Percentiles rank a stretch among this genome's conserved stretches.
Evolutionary conservation across 2,888 invertebrate genomes (phyloP).

Genomic region (Drosophila prostipennis): DNA sequence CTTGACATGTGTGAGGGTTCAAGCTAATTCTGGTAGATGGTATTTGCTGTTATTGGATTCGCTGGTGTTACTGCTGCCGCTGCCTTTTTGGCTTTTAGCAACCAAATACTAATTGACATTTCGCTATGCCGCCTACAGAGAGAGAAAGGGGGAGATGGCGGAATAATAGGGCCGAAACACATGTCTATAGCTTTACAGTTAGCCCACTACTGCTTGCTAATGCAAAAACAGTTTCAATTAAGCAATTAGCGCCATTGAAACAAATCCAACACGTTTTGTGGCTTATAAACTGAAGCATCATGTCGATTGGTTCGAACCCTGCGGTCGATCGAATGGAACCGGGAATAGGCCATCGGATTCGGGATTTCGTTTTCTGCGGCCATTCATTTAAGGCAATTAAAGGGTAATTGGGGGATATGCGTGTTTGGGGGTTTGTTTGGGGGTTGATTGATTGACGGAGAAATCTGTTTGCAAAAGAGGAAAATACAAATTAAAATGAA

Average conservation of each 20-base stretch:
- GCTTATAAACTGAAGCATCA: constrained; percentile 76
- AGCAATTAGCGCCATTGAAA: constrained; percentile 80
- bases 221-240: constrained; percentile 79
- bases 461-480: background rate
- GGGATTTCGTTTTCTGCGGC: constrained; percentile 39
- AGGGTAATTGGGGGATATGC: constrained; percentile 44
- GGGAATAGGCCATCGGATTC: constrained; percentile 4
- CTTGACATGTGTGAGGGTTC: constrained; percentile 45
- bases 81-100: constrained; percentile 75
- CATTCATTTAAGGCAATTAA: constrained; percentile 46
- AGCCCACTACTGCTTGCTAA: constrained; percentile 58
- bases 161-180: constrained; percentile 14
- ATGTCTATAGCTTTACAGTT: constrained; percentile 56
- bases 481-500: too few relatives aligned
- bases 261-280: constrained; percentile 80
- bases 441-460: constrained; percentile 8
- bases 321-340: constrained; percentile 29
- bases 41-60: constrained; percentile 11
- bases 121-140: constrained; percentile 57
- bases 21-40: constrained; percentile 65
- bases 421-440: constrained; percentile 27
- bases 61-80: constrained; percentile 15
- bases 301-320: constrained; percentile 64
- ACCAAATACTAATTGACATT: constrained; percentile 78
- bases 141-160: constrained; percentile 7